A percentile compares a stretch with the other conserved stretches of the same genome.
Conservation (phyloP, 2,888 invertebrate species). For the Cheilosia impressa region DNA sequence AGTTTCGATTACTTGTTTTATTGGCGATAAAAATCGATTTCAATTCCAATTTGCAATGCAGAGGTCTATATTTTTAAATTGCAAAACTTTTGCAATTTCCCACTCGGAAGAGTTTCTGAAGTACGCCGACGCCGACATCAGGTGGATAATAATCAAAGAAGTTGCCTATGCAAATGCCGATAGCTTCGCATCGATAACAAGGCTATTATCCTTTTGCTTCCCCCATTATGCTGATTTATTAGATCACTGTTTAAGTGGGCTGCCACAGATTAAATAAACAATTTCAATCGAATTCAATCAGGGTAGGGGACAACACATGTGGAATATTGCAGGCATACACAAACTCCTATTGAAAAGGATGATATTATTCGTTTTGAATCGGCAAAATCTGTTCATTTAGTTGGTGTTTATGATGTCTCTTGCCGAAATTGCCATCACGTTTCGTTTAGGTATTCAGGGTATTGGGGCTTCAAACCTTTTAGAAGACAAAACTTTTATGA, state of each 20-base stretch:
- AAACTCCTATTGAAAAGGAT: slow-evolving; percentile 3
- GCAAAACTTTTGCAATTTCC: slow-evolving; percentile 1
- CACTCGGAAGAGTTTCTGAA: background rate
- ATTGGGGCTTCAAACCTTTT: too few relatives aligned
- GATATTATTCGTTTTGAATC: slow-evolving; percentile 1
- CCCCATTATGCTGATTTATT: slow-evolving; percentile 1
- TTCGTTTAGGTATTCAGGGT: too few relatives aligned
- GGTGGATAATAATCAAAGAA: background rate
- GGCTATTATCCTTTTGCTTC: slow-evolving; percentile 5
- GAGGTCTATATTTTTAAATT: background rate
- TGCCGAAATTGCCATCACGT: too few relatives aligned
- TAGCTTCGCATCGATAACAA: background rate
- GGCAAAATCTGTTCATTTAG: background rate
- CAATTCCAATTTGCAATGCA: too few relatives aligned
- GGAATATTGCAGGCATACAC: background rate
- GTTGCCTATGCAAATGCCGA: background rate
- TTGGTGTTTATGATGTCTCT: too few relatives aligned
- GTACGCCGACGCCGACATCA: background rate
- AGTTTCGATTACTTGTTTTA: background rate
- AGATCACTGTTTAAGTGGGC: slow-evolving; percentile 11
- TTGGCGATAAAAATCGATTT: too few relatives aligned
- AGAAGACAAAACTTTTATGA: too few relatives aligned
- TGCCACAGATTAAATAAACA: background rate
- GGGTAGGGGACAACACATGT: background rate
- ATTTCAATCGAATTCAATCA: slow-evolving; percentile 2